phyloP scores from a whole-genome alignment of 2,888 invertebrate species.

The Ceratothoa steindachneri region DNA sequence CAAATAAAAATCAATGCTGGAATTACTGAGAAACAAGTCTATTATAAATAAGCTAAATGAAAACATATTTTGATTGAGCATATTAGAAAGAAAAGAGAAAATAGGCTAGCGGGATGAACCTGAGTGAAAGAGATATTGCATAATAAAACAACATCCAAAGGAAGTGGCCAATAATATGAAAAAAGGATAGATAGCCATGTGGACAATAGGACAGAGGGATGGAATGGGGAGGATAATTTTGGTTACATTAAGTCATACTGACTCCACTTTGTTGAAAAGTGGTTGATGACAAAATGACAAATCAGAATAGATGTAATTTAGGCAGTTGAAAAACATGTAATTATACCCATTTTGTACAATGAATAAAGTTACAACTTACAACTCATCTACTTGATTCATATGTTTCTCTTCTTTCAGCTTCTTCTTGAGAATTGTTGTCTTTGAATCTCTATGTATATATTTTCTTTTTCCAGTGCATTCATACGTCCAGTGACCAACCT shows the following conservation, averaged over 20 bases:
- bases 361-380: conserved; percentile 48
- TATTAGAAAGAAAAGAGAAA: too few species aligned
- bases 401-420: conserved; percentile 59
- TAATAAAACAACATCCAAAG: too few species aligned
- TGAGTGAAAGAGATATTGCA: too few species aligned
- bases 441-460: conserved; percentile 74
- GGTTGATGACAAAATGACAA: neutral
- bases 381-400: conserved; percentile 29
- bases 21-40: too few species aligned
- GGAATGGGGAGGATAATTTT: too few species aligned
- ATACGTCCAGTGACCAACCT: conserved; percentile 91
- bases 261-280: neutral
- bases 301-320: neutral
- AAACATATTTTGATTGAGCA: too few species aligned
- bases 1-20: too few species aligned
- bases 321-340: neutral
- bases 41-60: too few species aligned
- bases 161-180: too few species aligned
- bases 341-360: neutral
- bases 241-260: neutral
- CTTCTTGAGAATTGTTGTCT: conserved; percentile 74
- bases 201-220: too few species aligned
- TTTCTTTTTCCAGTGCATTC: conserved; percentile 88
- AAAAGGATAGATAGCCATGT: too few species aligned
- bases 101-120: too few species aligned